These are phyloP conservation scores for Montipora capitata DNA, from an alignment of 92 coral and sea anemone species.

Conservation along the genomic window DNA sequence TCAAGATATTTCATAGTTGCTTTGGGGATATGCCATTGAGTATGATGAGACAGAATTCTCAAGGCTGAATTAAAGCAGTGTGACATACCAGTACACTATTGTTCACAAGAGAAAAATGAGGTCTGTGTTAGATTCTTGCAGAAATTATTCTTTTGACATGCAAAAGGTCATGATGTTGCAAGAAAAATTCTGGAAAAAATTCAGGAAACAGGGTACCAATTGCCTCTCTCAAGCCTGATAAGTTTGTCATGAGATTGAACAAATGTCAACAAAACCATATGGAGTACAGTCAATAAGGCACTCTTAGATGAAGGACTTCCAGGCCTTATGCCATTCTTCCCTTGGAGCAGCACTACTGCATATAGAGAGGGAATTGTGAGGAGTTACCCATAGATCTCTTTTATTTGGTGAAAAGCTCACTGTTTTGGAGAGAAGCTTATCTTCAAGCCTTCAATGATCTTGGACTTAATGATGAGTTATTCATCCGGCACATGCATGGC, in stretches of 20 bases:
- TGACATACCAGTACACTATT: slow-evolving; percentile 39
- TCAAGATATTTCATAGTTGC: slow-evolving; percentile 51
- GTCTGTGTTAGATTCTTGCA: slow-evolving; percentile 54
- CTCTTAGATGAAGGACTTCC: slow-evolving; percentile 45
- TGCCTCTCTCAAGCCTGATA: slow-evolving; percentile 57
- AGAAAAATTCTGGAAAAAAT: slow-evolving; percentile 50
- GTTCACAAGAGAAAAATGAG: slow-evolving; percentile 61
- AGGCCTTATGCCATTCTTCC: slow-evolving; percentile 60
- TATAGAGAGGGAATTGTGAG: slow-evolving; percentile 67
- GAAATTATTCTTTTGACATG: slow-evolving; percentile 65
- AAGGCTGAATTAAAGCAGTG: slow-evolving; percentile 39
- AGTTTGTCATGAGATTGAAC: slow-evolving; percentile 60
- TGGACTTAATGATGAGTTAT: slow-evolving; percentile 33
- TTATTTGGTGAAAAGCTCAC: slow-evolving; percentile 45
- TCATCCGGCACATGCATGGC: slow-evolving; percentile 36
- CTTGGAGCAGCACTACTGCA: slow-evolving; percentile 41
- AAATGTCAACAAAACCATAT: slow-evolving; percentile 64
- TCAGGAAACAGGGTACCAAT: slow-evolving; percentile 60
- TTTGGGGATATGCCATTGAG: slow-evolving; percentile 35
- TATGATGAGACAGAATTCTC: slow-evolving; percentile 50
- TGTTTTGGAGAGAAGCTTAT: slow-evolving; percentile 22
- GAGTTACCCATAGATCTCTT: slow-evolving; percentile 50
- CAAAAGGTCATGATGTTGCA: slow-evolving; percentile 64
- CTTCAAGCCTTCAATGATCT: neutral
- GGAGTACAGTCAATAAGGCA: slow-evolving; percentile 57